Evolutionary conservation across 1,140 invertebrate genomes (phyloP).

Genomic region (Pogonus chalceus): DNA sequence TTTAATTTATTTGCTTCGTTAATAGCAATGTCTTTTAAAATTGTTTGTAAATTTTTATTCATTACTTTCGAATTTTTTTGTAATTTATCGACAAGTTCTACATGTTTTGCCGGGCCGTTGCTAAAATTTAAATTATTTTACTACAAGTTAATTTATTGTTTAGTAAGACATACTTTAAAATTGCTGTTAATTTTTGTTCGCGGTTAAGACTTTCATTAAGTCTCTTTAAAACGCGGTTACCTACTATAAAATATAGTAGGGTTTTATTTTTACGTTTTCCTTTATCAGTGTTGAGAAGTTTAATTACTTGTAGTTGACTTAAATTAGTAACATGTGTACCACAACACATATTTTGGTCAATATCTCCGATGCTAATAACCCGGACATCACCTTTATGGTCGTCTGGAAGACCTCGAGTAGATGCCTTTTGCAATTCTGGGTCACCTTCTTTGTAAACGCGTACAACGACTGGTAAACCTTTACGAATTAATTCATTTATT

Average conservation of each 20-base stretch:
- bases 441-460: conserved; percentile 47
- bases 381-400: conserved; percentile 63
- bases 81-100: conserved; percentile 59
- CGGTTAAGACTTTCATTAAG: conserved; percentile 49
- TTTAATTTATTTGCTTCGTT: conserved; percentile 52
- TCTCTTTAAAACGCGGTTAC: conserved; percentile 50
- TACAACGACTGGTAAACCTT: conserved; percentile 49
- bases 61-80: conserved; percentile 52
- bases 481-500: conserved; percentile 58
- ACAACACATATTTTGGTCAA: conserved; percentile 77
- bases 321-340: conserved; percentile 75
- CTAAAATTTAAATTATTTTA: conserved; percentile 37
- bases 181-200: conserved; percentile 52
- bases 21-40: conserved; percentile 56
- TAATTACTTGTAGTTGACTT: conserved; percentile 67
- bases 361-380: conserved; percentile 57
- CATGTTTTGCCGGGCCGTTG: conserved; percentile 54
- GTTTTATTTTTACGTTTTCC: conserved; percentile 64
- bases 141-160: conserved; percentile 7
- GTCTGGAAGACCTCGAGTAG: conserved; percentile 58
- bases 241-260: conserved; percentile 57
- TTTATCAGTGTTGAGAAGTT: conserved; percentile 57
- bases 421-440: conserved; percentile 22
- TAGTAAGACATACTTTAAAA: conserved; percentile 50
- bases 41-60: conserved; percentile 51